Evolutionary conservation across 1,140 invertebrate species (phyloP).

Genomic region (Calephelis nemesis): DNA sequence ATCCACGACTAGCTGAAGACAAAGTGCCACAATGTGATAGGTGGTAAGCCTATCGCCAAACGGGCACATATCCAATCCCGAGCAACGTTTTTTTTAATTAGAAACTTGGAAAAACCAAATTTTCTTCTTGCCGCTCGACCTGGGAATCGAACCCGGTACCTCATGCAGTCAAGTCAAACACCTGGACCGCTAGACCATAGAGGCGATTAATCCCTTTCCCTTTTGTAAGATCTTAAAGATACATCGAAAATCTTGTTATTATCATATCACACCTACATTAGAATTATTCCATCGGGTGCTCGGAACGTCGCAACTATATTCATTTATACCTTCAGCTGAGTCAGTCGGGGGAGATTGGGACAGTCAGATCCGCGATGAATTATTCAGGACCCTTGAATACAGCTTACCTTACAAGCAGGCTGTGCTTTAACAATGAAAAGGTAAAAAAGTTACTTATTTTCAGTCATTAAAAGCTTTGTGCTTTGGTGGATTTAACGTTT

Average conservation of each 20-base stretch:
- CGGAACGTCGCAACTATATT: slow-evolving; percentile 2
- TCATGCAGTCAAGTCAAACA: neutral
- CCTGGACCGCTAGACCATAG: neutral
- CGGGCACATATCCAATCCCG: too few species aligned
- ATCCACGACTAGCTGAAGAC: too few species aligned
- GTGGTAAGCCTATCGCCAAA: too few species aligned
- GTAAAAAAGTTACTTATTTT: neutral
- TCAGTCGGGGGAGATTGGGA: slow-evolving; percentile 5
- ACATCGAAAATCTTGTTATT: neutral
- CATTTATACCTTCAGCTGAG: slow-evolving; percentile 10
- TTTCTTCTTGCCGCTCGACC: neutral
- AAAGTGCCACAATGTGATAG: too few species aligned
- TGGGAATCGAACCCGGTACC: neutral
- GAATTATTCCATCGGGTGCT: neutral
- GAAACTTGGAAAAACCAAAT: too few species aligned
- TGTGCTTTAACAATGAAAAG: slow-evolving; percentile 3
- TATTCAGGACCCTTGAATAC: slow-evolving; percentile 5
- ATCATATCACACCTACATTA: neutral
- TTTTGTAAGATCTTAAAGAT: neutral
- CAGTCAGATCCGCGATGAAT: slow-evolving; percentile 9
- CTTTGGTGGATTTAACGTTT: too few species aligned
- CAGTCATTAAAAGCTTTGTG: too few species aligned
- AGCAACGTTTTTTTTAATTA: too few species aligned
- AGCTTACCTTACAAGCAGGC: slow-evolving; percentile 1
- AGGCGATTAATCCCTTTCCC: neutral